These are phyloP conservation scores for Apamea crenata DNA, from an alignment of 2,888 invertebrate genomes.

Conservation along the genomic window DNA sequence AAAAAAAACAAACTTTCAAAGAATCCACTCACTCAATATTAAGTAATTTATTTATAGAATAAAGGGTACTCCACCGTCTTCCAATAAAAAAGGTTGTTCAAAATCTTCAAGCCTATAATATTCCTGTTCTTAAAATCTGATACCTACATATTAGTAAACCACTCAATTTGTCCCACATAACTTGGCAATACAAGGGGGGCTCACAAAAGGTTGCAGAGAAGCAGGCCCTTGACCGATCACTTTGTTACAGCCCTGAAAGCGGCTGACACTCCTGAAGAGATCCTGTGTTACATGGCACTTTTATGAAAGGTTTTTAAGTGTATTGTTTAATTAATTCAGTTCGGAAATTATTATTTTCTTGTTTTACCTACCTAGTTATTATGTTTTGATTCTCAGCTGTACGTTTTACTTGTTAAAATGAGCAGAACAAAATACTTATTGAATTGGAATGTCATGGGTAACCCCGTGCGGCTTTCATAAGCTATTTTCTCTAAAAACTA, in stretches of 20 bases:
- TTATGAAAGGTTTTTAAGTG: slow-evolving; percentile 17
- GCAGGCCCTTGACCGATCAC: slow-evolving; percentile 68
- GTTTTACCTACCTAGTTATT: neutral
- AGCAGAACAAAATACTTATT: too few relatives aligned
- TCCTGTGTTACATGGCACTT: slow-evolving; percentile 6
- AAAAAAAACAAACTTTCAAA: neutral
- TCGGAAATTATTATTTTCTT: neutral
- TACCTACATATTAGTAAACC: slow-evolving; percentile 34
- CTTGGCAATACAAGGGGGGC: slow-evolving; percentile 48
- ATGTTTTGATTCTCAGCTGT: neutral
- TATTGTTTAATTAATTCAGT: slow-evolving; percentile 20
- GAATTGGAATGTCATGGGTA: neutral
- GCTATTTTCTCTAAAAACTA: too few relatives aligned
- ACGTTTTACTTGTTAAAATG: neutral
- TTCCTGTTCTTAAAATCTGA: neutral
- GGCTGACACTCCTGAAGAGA: slow-evolving; percentile 50
- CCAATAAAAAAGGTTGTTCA: neutral
- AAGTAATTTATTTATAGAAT: neutral
- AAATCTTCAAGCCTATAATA: neutral
- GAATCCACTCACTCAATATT: slow-evolving; percentile 4
- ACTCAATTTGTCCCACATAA: slow-evolving; percentile 60
- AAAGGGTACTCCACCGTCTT: neutral
- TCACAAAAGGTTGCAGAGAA: slow-evolving; percentile 65
- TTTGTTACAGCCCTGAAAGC: slow-evolving; percentile 67
- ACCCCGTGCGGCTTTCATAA: too few relatives aligned